Base-by-base conservation (phyloP, 2,113 vertebrate species). In the Silurus meridionalis region DNA sequence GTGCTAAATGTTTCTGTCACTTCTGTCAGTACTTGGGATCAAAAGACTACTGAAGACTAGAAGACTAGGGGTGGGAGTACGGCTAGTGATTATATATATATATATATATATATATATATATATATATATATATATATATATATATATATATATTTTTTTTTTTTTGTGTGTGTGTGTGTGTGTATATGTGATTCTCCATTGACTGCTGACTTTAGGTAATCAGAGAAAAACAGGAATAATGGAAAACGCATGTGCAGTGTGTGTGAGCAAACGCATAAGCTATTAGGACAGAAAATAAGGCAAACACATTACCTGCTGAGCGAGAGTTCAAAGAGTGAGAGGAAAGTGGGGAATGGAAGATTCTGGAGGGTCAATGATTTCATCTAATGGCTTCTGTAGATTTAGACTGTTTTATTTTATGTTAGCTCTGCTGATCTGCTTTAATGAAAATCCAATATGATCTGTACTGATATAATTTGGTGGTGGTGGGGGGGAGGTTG, bases 221-320 rank as follows among this genome's bases (percentile, higher is more conserved):
- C 17, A 23, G 50, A 84, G 74, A 23, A 83, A 80, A 53, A 84
- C 55, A 15, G 50, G 7, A 84, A 67, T 14, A 17, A 8, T n/a
- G 60, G n/a, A 77, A 78, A 69, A 19, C 52, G n/a, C 28, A 19
- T 17, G 64, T 58, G 79, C 74, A 21, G 21, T 67, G 67, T 87
- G 82, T 83, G 82, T 66, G 79, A 63, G 71, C 17, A 37, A 50
- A 53, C 37, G 13, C 23, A 17, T 19, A 25, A 72, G 60, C 53
- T 67, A 75, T 86, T 84, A 67, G 53, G 63, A 84, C 63, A 87
- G 71, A 78, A 80, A 69, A 87, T 85, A 82, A 79, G 77, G 46
- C 78, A 83, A 79, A 85, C 69, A 85, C 55, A 83, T 87, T 64
- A 83, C 52, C 55, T 61, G 14, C 83, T 74, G 63, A n/a, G 83